phyloP scores from a whole-genome alignment of 2,797 vertebrate species.

The Poeciliopsis infans region DNA sequence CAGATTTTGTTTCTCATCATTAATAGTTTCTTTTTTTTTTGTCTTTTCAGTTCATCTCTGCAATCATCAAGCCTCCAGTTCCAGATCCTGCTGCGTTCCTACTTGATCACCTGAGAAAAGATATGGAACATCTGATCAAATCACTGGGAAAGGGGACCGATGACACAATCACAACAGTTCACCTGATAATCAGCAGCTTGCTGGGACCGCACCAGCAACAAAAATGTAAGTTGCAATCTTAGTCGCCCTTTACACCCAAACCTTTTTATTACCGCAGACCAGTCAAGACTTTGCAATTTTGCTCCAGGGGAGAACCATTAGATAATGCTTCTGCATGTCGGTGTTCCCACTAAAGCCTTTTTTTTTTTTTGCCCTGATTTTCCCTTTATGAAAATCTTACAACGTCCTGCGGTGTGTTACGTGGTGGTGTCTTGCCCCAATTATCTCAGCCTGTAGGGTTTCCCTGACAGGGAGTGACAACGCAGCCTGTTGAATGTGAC shows the following conservation, averaged over 20 bases:
- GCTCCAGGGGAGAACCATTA: too few relatives aligned
- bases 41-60: conserved; percentile 45
- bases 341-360: too few relatives aligned
- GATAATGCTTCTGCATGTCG: too few relatives aligned
- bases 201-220: conserved; percentile 49
- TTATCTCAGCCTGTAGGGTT: too few relatives aligned
- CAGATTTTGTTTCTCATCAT: background rate
- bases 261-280: too few relatives aligned
- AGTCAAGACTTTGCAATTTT: too few relatives aligned
- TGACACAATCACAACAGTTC: conserved; percentile 80
- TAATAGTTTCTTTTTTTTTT: conserved; percentile 19
- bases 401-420: too few relatives aligned
- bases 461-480: too few relatives aligned
- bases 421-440: too few relatives aligned
- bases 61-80: conserved; percentile 85
- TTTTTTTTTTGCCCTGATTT: too few relatives aligned
- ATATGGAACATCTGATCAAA: conserved; percentile 83
- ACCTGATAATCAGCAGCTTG: conserved; percentile 83
- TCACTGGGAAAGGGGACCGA: conserved; percentile 87
- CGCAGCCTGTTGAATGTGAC: too few relatives aligned
- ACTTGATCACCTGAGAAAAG: conserved; percentile 81
- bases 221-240: conserved; percentile 77
- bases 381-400: too few relatives aligned
- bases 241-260: background rate
- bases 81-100: conserved; percentile 77